Evolutionary conservation across 2,888 invertebrate genomes (phyloP).

Genomic region (Apoda limacodes): DNA sequence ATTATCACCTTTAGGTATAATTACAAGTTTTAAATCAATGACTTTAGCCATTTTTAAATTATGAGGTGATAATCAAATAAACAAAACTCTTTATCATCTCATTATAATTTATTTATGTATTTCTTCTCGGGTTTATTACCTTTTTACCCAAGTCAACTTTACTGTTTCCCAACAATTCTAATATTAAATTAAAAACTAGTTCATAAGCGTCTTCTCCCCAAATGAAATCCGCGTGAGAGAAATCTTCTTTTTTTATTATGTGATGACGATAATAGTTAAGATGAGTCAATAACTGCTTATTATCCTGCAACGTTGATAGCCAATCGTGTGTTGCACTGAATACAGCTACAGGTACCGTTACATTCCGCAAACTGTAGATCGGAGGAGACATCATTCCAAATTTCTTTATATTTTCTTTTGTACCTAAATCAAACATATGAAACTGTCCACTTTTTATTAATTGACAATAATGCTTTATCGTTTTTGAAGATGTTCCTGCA

Average conservation of each 20-base stretch:
- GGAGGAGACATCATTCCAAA: slow-evolving; percentile 23
- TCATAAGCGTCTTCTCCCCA: slow-evolving; percentile 32
- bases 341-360: slow-evolving; percentile 37
- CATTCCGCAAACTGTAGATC: slow-evolving; percentile 24
- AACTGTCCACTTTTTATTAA: slow-evolving; percentile 36
- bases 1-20: too few relatives aligned
- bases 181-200: slow-evolving; percentile 32
- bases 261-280: slow-evolving; percentile 38
- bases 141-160: too few relatives aligned
- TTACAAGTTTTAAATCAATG: too few relatives aligned
- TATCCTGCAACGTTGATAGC: slow-evolving; percentile 35
- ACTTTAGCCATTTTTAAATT: too few relatives aligned
- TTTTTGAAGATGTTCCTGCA: slow-evolving; percentile 43
- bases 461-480: slow-evolving; percentile 44
- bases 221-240: slow-evolving; percentile 43
- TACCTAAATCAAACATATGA: slow-evolving; percentile 31
- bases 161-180: too few relatives aligned
- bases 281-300: slow-evolving; percentile 33
- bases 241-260: slow-evolving; percentile 31
- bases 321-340: slow-evolving; percentile 41
- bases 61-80: too few relatives aligned
- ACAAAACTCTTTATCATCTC: too few relatives aligned
- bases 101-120: too few relatives aligned
- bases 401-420: slow-evolving; percentile 25
- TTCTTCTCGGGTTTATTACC: too few relatives aligned